Conservation (phyloP, 2,888 invertebrate species). For the Conops quadrifasciatus region DNA sequence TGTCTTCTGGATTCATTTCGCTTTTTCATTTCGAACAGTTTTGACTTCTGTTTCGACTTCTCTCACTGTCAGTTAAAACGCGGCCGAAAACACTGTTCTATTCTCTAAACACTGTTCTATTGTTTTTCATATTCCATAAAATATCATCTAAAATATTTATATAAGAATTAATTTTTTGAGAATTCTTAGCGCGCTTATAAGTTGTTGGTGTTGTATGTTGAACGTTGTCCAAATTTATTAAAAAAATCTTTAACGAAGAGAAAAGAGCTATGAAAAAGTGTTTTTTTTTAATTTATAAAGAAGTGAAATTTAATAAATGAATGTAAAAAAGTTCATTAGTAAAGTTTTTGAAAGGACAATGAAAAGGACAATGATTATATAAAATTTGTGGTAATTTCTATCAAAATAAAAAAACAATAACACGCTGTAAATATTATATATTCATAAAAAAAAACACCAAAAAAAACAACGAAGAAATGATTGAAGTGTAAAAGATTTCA, state of each 20-base stretch:
- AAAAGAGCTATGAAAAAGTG: too few relatives aligned
- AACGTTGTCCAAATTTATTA: background rate
- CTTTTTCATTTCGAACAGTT: conserved; percentile 19
- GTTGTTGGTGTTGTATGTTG: background rate
- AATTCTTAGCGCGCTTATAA: background rate
- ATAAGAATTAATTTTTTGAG: background rate
- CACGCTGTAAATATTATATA: background rate
- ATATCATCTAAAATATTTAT: too few relatives aligned
- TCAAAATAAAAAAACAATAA: background rate
- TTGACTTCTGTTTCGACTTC: conserved; percentile 14
- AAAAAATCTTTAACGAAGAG: background rate
- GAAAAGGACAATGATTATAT: too few relatives aligned
- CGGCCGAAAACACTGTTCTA: too few relatives aligned
- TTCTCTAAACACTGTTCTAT: too few relatives aligned
- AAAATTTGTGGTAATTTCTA: background rate
- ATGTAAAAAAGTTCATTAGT: too few relatives aligned
- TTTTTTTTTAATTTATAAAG: too few relatives aligned
- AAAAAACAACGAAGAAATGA: background rate
- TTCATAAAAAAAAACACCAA: background rate
- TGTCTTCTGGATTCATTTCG: background rate
- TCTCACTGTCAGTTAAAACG: too few relatives aligned
- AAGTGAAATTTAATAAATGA: too few relatives aligned
- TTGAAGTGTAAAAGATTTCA: background rate
- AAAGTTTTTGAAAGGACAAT: too few relatives aligned
- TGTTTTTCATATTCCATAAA: too few relatives aligned